Percentiles rank a stretch among this genome's conserved stretches.
phyloP scores from a whole-genome alignment of 2,113 vertebrate genomes.

The Lipotes vexillifer region DNA sequence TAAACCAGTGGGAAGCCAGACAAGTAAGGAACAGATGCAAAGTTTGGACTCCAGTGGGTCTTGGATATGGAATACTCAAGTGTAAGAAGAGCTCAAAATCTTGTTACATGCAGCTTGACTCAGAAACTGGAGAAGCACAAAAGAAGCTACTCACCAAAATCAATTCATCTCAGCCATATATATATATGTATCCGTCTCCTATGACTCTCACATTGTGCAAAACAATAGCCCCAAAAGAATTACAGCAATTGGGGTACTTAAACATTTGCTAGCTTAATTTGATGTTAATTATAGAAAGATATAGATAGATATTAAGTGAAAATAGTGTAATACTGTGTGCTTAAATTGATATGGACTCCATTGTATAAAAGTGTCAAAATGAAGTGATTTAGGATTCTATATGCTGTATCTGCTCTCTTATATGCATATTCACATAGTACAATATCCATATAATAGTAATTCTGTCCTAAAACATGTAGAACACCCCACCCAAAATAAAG shows the following conservation, averaged over 20 bases:
- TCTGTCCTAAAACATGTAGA: background rate
- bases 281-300: background rate
- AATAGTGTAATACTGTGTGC: background rate
- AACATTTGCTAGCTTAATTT: background rate
- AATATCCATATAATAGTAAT: background rate
- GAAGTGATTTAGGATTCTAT: background rate
- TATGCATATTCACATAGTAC: background rate
- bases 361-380: background rate
- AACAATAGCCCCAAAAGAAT: background rate
- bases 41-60: background rate
- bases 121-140: slow-evolving; percentile 25
- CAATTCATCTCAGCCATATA: background rate
- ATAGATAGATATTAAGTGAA: background rate
- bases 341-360: background rate
- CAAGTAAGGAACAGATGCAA: background rate
- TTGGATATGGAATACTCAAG: background rate
- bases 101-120: background rate
- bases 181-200: too few species aligned
- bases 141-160: background rate
- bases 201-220: background rate
- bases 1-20: background rate
- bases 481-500: background rate
- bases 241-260: background rate
- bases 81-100: background rate
- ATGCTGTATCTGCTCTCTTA: background rate